Percentiles rank a stretch among this genome's conserved stretches.
phyloP scores from a whole-genome alignment of 2,113 vertebrate genomes.

The Sterrhoptilus dennistouni region DNA sequence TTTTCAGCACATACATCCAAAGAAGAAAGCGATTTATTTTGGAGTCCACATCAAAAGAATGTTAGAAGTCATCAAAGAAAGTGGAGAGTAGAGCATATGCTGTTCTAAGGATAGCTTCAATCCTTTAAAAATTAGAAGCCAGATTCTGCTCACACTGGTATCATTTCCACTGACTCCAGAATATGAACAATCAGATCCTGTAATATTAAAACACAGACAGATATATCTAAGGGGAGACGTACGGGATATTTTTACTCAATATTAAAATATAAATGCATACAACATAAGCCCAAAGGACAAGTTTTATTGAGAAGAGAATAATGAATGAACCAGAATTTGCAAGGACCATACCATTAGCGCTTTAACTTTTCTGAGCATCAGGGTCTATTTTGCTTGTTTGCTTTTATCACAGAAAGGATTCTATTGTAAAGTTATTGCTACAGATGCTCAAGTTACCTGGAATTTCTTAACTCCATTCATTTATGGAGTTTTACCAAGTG shows the following conservation, averaged over 20 bases:
- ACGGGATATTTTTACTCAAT: neutral
- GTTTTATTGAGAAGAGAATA: neutral
- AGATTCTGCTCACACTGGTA: neutral
- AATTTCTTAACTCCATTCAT: neutral
- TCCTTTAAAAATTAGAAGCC: slow-evolving; percentile 25
- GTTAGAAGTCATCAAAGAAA: slow-evolving; percentile 81
- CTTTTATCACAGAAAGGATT: neutral
- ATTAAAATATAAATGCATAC: neutral
- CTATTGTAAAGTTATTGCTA: neutral
- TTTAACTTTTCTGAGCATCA: neutral
- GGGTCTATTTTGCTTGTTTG: neutral
- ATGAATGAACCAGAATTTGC: neutral
- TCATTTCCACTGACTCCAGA: neutral
- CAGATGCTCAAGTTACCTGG: neutral
- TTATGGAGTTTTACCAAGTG: neutral
- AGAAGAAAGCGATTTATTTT: slow-evolving; percentile 72
- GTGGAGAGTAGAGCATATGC: slow-evolving; percentile 21
- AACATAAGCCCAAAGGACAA: neutral
- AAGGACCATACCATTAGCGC: neutral
- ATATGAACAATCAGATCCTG: neutral
- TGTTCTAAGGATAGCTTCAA: slow-evolving; percentile 40
- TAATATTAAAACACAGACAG: neutral
- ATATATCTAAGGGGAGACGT: neutral
- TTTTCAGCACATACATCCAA: slow-evolving; percentile 78
- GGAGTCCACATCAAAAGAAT: slow-evolving; percentile 79